Percentiles rank a stretch among this genome's conserved stretches.
Evolutionary conservation across 2,797 vertebrate genomes (phyloP).

Genomic region (Silurus lanzhouensis): DNA sequence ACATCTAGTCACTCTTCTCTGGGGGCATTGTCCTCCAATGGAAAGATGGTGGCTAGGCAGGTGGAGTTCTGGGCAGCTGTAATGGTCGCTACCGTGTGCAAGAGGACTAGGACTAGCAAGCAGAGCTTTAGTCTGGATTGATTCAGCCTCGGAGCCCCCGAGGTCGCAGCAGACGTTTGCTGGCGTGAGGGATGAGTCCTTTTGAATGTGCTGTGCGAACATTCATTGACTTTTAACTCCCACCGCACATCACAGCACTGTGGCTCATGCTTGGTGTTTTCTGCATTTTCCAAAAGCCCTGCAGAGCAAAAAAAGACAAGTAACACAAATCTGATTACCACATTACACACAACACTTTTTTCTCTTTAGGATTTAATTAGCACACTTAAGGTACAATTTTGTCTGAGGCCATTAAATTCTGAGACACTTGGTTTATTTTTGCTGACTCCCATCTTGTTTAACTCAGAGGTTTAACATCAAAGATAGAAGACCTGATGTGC

Average conservation of each 20-base stretch:
- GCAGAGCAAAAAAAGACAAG: constrained; percentile 49
- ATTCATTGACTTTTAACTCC: constrained; percentile 82
- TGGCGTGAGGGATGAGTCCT: constrained; percentile 87
- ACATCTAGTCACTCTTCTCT: constrained; percentile 70
- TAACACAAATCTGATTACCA: neutral
- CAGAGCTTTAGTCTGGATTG: constrained; percentile 94
- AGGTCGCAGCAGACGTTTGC: constrained; percentile 79
- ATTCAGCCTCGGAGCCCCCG: constrained; percentile 90
- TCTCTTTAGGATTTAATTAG: neutral
- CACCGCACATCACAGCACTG: constrained; percentile 97
- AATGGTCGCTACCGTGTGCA: constrained; percentile 95
- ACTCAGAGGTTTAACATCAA: neutral
- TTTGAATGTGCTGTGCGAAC: constrained; percentile 81
- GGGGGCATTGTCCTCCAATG: constrained; percentile 71
- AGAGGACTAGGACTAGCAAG: constrained; percentile 91
- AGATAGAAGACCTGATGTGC: neutral
- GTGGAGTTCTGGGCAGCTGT: constrained; percentile 91
- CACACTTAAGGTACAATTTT: neutral
- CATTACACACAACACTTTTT: neutral
- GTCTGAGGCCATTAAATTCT: neutral
- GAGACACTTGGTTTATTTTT: neutral
- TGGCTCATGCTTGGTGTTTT: constrained; percentile 84
- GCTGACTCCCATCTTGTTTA: neutral
- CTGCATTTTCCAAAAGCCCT: constrained; percentile 91
- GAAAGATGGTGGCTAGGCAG: constrained; percentile 81